A percentile compares a stretch with the other conserved stretches of the same genome.
Conservation (phyloP, 2,888 invertebrate species). For the Ormyrus nitidulus region DNA sequence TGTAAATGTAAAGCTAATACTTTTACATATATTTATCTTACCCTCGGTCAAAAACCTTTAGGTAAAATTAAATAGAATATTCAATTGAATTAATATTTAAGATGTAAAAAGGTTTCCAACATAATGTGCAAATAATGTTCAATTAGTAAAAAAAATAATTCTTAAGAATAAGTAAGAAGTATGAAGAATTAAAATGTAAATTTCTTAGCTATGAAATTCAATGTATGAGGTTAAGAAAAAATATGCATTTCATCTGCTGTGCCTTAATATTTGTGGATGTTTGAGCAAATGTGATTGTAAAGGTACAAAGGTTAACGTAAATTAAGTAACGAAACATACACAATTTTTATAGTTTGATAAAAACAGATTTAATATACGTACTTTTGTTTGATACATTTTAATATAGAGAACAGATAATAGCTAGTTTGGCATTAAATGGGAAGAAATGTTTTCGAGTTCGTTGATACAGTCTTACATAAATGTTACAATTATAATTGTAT, state of each 20-base stretch:
- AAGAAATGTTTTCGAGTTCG: background rate
- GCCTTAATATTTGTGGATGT: too few relatives aligned
- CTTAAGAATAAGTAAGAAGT: too few relatives aligned
- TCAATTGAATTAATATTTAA: too few relatives aligned
- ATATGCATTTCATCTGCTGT: too few relatives aligned
- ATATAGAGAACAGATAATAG: slow-evolving; percentile 1
- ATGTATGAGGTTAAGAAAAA: background rate
- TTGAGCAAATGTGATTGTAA: slow-evolving; percentile 22
- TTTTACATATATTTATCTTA: slow-evolving; percentile 15
- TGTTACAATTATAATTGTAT: background rate
- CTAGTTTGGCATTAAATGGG: background rate
- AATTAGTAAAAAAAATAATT: too few relatives aligned
- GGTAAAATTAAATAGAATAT: too few relatives aligned
- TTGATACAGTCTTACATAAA: background rate
- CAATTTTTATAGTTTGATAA: slow-evolving; percentile 37
- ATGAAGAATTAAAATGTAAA: too few relatives aligned
- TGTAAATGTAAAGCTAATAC: background rate
- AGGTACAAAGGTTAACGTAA: slow-evolving; percentile 27
- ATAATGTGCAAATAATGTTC: too few relatives aligned
- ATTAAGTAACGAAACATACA: background rate
- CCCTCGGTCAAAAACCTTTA: background rate
- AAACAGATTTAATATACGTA: slow-evolving; percentile 40
- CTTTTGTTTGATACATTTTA: slow-evolving; percentile 20
- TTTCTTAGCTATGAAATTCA: background rate
- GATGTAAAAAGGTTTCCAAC: too few relatives aligned